Conservation (phyloP, 2,797 vertebrate genomes). For the Lophotriccus pileatus region DNA sequence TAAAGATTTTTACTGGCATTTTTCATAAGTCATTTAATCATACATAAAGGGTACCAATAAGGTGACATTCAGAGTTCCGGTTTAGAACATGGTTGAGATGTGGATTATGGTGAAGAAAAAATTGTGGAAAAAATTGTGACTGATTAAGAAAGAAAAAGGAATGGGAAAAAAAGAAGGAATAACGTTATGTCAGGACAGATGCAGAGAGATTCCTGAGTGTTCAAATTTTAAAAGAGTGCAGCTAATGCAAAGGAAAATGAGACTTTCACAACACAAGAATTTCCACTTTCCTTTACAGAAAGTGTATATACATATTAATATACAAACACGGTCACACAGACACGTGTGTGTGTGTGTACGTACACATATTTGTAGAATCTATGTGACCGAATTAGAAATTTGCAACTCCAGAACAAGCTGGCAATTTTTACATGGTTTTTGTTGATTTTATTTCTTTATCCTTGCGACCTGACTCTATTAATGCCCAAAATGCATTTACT, state of each 20-base stretch:
- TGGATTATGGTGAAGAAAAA: background rate
- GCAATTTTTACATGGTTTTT: background rate
- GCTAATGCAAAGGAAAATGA: background rate
- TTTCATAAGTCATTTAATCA: background rate
- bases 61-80: background rate
- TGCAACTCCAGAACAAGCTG: background rate
- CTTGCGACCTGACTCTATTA: background rate
- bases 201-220: background rate
- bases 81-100: background rate
- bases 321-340: background rate
- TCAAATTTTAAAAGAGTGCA: background rate
- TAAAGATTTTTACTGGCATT: background rate
- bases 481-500: background rate
- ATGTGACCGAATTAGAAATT: background rate
- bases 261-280: background rate
- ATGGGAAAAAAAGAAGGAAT: background rate
- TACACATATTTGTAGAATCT: background rate
- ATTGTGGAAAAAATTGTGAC: background rate
- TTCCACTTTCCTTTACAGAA: background rate
- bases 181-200: background rate
- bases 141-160: background rate
- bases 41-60: background rate
- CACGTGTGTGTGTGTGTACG: accelerated
- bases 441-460: background rate
- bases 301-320: background rate